Base-by-base conservation (phyloP, 2,113 vertebrate genomes). In the Pelobates fuscus region DNA sequence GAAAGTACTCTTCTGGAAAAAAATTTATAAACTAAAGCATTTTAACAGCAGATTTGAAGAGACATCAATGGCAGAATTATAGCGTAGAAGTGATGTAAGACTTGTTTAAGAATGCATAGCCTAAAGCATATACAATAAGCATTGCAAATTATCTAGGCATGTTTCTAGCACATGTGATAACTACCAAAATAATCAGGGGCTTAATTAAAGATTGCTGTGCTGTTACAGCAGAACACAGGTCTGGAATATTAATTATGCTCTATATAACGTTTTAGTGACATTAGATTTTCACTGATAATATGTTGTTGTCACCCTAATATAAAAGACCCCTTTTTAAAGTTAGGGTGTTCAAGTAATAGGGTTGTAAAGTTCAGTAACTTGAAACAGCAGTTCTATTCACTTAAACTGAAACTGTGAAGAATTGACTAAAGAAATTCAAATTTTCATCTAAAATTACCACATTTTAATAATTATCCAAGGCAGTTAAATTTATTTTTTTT, bases 121-220 rank as follows among this genome's bases (percentile, higher is more conserved):
- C 57, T 27, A 25, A 27, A 27, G 26, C 25, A 27, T 60, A 49
- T 14, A 49, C 44, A 49, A 49, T 49, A 49, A 49, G 57, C 57
- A 60, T 27, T 27, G 24, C 24, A 60, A 60, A 60, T 17, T 27
- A 27, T 17, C 57, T 27, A 27, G 57, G 24, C 25, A 60, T 60
- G 25, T 60, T 60, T 60, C 25, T 27, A 60, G 21, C 57, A 27
- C 14, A 27, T 60, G 14, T 60, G 11, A 60, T 60, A 60, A 27
- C 57, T 27, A 60, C 24, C 57, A 27, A 60, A 60, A 27, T 60
- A 60, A 60, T 60, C 57, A 60, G 11, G 25, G 26, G 57, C 57
- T 60, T 60, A 60, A 60, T 60, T 60, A 60, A 60, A 60, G 25
- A 60, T 49, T 60, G 57, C 17, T 60, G 26, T 27, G 57, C 57